Conservation (phyloP, 1,140 invertebrate genomes). For the Aphelenchoides besseyi region DNA sequence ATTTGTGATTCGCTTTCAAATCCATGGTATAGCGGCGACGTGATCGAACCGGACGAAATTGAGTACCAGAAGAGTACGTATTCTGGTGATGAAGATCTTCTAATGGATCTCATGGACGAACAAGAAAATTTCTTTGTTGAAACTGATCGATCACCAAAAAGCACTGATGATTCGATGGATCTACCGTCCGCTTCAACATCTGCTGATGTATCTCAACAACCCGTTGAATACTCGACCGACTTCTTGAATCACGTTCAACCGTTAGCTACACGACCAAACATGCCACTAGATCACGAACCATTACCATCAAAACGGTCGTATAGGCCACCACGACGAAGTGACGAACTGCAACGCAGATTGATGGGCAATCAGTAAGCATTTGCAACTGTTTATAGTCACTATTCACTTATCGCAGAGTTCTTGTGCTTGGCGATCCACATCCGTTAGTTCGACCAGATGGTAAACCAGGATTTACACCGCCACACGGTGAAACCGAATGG, state of each 20-base stretch:
- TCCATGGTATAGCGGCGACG: conserved; percentile 20
- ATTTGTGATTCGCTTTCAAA: conserved; percentile 3
- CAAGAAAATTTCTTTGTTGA: neutral
- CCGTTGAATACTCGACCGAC: neutral
- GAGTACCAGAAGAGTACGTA: neutral
- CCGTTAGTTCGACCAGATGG: conserved; percentile 10
- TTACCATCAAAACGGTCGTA: neutral
- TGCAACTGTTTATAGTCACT: neutral
- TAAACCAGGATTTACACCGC: conserved; percentile 17
- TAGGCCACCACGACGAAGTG: neutral
- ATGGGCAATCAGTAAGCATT: conserved; percentile 13
- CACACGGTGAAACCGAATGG: neutral
- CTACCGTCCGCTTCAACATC: neutral
- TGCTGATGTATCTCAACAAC: neutral
- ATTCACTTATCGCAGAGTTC: neutral
- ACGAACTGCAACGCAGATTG: neutral
- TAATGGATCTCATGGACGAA: neutral
- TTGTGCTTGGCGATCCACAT: conserved; percentile 11
- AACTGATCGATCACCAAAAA: neutral
- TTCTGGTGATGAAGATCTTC: neutral
- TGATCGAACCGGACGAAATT: conserved; percentile 15
- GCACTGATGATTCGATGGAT: conserved; percentile 3
- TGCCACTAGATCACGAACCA: neutral
- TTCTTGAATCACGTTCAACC: neutral
- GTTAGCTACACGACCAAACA: neutral